Evolutionary conservation across 2,113 vertebrate genomes (phyloP), one percentile per base, ranked within the genome.

Genomic region (Scomber japonicus): DNA sequence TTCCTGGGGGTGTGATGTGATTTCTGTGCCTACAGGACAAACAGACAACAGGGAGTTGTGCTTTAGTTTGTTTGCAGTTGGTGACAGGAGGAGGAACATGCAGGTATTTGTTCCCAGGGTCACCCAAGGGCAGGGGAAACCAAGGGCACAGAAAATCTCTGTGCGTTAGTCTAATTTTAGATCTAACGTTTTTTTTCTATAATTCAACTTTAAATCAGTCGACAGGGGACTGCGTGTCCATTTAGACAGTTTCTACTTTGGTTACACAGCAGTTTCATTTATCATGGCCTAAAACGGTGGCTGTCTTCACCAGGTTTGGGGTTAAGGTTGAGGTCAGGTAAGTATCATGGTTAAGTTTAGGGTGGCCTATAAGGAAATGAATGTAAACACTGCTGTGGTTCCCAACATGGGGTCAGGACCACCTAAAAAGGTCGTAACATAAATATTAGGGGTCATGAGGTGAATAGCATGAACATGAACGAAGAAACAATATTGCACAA

Each of bases 61-160:
- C 54, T 21, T 31, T 60, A 65, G 75, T 81, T 83, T 71, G 71
- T 86, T 68, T 84, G 71, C 78, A 78, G 82, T 75, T 74, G 74
- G 61, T 71, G 77, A 83, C 77, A 71, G 74, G 31, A 51, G 57
- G 62, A 77, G 50, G 53, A 64, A 62, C 71, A 49, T 27, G 49
- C 60, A 60, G 63, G 17, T 40, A 46, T 71, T 75, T 16, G 6
- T 67, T 69, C 40, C 56, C 67, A 80, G 71, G 80, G 78, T 87
- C 61, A 75, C 70, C 45, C 83, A 74, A 60, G 67, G 66, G 69
- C 80, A 75, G 53, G 59, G 65, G 21, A 79, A 49, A 49, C 68
- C 82, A 78, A 76, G 81, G 77, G 63, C 35, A 73, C 31, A 51
- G 40, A 56, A 19, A 40, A 49, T 66, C 51, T 72, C n/a, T 44